These are phyloP conservation scores for Sycophila texana DNA, from an alignment of 2,888 invertebrate species.

Conservation along the genomic window DNA sequence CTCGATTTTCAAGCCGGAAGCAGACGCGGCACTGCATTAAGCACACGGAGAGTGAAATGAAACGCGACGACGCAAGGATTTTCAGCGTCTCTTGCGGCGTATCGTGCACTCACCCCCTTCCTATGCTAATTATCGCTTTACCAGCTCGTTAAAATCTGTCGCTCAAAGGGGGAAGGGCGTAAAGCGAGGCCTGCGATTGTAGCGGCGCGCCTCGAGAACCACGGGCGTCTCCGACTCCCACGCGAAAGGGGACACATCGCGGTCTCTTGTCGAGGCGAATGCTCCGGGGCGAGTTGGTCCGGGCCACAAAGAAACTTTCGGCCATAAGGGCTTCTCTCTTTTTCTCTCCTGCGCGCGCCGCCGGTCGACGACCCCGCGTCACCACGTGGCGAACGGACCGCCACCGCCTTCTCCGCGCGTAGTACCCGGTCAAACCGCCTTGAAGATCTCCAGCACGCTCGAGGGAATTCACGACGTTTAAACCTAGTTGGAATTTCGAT, in stretches of 20 bases:
- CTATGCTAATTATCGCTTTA: neutral
- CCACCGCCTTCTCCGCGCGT: neutral
- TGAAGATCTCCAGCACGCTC: neutral
- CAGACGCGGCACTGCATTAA: neutral
- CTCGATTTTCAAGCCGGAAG: conserved; percentile 24
- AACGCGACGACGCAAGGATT: neutral
- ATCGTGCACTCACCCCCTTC: neutral
- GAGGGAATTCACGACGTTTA: neutral
- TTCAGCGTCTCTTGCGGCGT: neutral
- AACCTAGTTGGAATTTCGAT: too few species aligned
- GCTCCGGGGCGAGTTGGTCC: conserved; percentile 16
- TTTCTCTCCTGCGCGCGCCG: neutral
- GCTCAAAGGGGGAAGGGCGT: neutral
- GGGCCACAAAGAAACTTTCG: conserved; percentile 25
- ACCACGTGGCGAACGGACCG: conserved; percentile 50
- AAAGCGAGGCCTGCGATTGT: neutral
- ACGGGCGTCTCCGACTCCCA: neutral
- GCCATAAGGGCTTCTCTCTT: conserved; percentile 19
- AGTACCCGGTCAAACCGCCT: conserved; percentile 45
- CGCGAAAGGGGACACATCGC: too few species aligned
- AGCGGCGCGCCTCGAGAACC: neutral
- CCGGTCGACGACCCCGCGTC: conserved; percentile 38
- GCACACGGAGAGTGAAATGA: conserved; percentile 20
- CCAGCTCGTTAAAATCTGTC: neutral
- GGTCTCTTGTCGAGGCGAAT: neutral